A percentile compares a stretch with the other conserved stretches of the same genome.
Evolutionary conservation across 2,113 vertebrate genomes (phyloP).

Genomic region (Nyctibius bracteatus): DNA sequence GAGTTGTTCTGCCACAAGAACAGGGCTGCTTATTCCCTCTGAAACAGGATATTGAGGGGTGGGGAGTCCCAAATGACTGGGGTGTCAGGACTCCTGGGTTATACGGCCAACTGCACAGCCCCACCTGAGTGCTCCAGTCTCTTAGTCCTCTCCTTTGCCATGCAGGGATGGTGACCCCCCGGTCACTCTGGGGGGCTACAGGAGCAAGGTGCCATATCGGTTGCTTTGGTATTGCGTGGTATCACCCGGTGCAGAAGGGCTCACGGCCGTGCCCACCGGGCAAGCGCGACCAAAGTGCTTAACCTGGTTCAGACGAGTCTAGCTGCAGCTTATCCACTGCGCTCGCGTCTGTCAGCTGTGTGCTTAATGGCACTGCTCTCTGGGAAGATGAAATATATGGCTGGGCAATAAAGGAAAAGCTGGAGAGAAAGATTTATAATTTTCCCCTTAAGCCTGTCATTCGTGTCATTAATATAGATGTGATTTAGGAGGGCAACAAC

Average conservation of each 20-base stretch:
- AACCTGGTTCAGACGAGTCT: neutral
- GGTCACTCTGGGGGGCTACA: neutral
- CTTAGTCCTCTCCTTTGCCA: neutral
- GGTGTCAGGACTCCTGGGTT: neutral
- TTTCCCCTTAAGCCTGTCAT: slow-evolving; percentile 48
- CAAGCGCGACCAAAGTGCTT: accelerated
- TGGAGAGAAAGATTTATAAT: slow-evolving; percentile 39
- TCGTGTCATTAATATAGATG: slow-evolving; percentile 52
- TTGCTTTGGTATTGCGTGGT: neutral
- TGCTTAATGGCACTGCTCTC: neutral
- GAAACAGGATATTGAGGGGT: accelerated
- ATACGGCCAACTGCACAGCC: neutral
- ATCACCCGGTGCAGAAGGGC: accelerated
- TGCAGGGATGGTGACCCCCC: accelerated
- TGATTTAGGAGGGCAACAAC: slow-evolving; percentile 41
- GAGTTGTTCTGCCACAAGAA: neutral
- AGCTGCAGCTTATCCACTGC: neutral
- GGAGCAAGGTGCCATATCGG: accelerated
- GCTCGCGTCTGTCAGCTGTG: neutral
- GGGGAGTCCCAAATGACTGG: accelerated
- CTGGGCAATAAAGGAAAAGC: slow-evolving; percentile 24
- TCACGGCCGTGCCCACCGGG: neutral
- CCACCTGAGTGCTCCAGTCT: neutral
- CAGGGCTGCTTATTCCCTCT: neutral
- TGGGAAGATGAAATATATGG: neutral